Conservation (phyloP, 2,113 vertebrate genomes). For the Clarias magur region DNA sequence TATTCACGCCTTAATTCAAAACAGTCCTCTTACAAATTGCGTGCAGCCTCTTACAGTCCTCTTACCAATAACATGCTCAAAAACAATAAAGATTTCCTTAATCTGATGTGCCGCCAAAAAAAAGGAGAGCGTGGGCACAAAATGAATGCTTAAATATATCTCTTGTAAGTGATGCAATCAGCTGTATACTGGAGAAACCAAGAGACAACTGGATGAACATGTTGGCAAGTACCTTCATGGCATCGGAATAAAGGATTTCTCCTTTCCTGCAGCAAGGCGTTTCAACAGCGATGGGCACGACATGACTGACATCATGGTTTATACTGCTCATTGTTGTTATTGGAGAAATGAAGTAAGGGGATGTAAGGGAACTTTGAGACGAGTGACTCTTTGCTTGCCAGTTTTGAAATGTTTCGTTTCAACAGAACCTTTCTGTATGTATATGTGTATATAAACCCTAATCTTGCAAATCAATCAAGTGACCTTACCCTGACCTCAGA, state of each 20-base stretch:
- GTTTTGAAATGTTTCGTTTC: neutral
- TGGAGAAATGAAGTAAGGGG: neutral
- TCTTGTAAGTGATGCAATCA: slow-evolving; percentile 30
- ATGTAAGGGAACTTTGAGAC: neutral
- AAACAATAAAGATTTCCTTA: slow-evolving; percentile 2
- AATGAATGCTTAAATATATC: slow-evolving; percentile 20
- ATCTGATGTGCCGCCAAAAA: slow-evolving; percentile 11
- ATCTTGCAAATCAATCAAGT: neutral
- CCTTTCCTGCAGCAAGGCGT: neutral
- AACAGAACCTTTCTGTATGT: neutral
- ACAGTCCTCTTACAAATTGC: neutral
- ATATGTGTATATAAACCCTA: neutral
- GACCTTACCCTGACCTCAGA: neutral
- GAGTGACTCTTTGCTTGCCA: neutral
- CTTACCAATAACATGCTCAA: neutral
- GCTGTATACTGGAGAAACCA: slow-evolving; percentile 22
- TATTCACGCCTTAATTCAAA: neutral
- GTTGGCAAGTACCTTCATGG: neutral
- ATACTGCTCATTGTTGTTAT: neutral
- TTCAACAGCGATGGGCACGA: neutral
- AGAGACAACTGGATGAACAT: neutral
- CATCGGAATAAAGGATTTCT: neutral
- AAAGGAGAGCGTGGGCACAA: slow-evolving; percentile 15
- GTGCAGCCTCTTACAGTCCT: neutral
- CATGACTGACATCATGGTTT: neutral